phyloP scores from a whole-genome alignment of 2,888 invertebrate genomes.

The Melinaea marsaeus region DNA sequence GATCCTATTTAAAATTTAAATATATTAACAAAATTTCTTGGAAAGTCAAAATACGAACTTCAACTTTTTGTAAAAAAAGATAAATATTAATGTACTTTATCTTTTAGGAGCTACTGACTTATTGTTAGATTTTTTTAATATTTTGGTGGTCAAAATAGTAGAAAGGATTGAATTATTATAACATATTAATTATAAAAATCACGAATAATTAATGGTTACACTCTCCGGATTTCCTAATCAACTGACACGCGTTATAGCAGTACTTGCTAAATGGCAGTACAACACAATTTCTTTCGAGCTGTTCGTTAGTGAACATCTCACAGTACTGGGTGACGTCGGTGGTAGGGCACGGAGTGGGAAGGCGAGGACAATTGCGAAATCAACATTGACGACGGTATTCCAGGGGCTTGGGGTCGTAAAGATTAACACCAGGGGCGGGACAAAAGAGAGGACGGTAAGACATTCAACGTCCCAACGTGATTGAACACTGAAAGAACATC shows the following conservation, averaged over 20 bases:
- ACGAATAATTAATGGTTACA: neutral
- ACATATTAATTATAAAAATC: no score
- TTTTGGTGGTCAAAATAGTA: no score
- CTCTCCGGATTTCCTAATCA: constrained; percentile 26
- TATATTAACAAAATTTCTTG: no score
- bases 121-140: no score
- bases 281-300: constrained; percentile 74
- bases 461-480: constrained; percentile 78
- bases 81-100: no score
- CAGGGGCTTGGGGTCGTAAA: constrained; percentile 75
- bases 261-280: constrained; percentile 76
- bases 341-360: constrained; percentile 44
- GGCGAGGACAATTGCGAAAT: constrained; percentile 55
- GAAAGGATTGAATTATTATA: no score
- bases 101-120: no score
- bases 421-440: constrained; percentile 64
- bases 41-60: no score
- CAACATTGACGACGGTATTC: constrained; percentile 74
- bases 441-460: constrained; percentile 76
- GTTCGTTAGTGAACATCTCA: constrained; percentile 56
- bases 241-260: constrained; percentile 78
- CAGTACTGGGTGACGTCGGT: constrained; percentile 71
- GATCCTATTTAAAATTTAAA: no score
- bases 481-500: constrained; percentile 76
- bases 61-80: no score